These are phyloP conservation scores for Timema cristinae DNA, from an alignment of 2,888 invertebrate species.

Conservation along the genomic window DNA sequence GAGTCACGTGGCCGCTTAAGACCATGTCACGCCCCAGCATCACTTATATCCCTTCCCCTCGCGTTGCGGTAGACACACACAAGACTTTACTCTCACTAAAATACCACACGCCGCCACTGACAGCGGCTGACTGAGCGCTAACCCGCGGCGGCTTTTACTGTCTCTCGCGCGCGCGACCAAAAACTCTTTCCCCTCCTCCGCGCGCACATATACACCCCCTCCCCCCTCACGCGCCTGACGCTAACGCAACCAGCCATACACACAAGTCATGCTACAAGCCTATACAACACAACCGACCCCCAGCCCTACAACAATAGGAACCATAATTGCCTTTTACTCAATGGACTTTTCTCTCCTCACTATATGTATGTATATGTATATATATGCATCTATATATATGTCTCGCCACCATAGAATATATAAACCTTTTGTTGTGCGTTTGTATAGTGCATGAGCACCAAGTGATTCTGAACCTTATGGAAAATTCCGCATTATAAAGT, in stretches of 20 bases:
- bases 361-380: conserved; percentile 1
- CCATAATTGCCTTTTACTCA: conserved; percentile 32
- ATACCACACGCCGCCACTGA: conserved; percentile 9
- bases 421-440: conserved; percentile 3
- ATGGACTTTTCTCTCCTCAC: conserved; percentile 27
- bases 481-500: conserved; percentile 27
- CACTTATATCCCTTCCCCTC: no score
- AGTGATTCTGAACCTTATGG: conserved; percentile 25
- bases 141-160: background rate
- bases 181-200: background rate
- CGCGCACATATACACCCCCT: background rate
- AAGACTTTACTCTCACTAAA: background rate
- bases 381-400: background rate
- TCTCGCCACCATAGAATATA: conserved; percentile 6
- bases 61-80: background rate
- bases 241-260: conserved; percentile 12
- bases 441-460: background rate
- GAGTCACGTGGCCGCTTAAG: background rate
- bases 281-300: conserved; percentile 12
- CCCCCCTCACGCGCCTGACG: conserved; percentile 13
- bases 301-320: conserved; percentile 28
- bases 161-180: conserved; percentile 9
- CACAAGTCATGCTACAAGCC: conserved; percentile 17
- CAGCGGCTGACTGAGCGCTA: conserved; percentile 2
- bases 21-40: no score